Conservation (phyloP, 53 echinoderm and acorn worm species). For the Holothuria leucospilota region DNA sequence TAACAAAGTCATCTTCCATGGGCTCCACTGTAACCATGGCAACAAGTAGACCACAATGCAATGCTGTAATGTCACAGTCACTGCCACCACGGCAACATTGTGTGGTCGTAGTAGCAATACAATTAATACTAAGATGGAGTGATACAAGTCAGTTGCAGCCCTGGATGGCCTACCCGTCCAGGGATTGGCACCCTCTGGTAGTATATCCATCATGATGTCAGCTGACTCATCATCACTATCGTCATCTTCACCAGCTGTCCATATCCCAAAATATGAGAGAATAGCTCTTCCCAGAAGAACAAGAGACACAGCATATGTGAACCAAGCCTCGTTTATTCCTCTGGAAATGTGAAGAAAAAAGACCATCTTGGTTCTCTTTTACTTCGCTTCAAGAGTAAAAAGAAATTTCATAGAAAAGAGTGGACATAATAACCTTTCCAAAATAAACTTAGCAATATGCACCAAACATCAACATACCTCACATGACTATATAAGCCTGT, state of each 20-base stretch:
- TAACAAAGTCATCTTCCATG: slow-evolving; percentile 81
- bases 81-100: slow-evolving; percentile 84
- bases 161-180: slow-evolving; percentile 15
- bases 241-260: neutral
- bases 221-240: neutral
- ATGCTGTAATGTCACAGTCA: slow-evolving; percentile 76
- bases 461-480: no score
- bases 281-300: slow-evolving; percentile 39
- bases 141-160: slow-evolving; percentile 57
- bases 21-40: slow-evolving; percentile 80
- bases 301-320: slow-evolving; percentile 71
- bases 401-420: no score
- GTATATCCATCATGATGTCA: neutral
- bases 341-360: slow-evolving; percentile 57
- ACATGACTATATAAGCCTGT: no score
- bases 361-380: no score
- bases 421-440: no score
- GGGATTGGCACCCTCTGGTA: slow-evolving; percentile 14
- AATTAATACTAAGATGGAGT: slow-evolving; percentile 63
- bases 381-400: no score
- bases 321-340: slow-evolving; percentile 84
- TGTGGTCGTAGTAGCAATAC: slow-evolving; percentile 87
- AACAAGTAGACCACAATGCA: slow-evolving; percentile 72
- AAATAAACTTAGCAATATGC: no score
- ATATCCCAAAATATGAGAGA: slow-evolving; percentile 3